Evolutionary conservation across 2,888 invertebrate genomes (phyloP), one percentile per base, ranked within the genome.

Genomic region (Yponomeuta cagnagella): DNA sequence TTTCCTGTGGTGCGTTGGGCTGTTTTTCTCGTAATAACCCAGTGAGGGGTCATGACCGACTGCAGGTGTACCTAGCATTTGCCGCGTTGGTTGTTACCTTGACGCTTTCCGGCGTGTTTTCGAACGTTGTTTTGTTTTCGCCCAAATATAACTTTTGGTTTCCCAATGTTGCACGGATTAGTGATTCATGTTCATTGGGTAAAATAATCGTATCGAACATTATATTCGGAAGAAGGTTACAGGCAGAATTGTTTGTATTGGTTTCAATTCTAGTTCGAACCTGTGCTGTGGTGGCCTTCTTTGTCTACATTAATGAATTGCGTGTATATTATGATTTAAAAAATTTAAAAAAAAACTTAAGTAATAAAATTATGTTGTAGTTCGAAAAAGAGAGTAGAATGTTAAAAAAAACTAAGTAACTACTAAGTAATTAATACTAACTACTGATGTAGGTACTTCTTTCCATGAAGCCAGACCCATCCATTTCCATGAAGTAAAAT

Each of bases 1-100:
- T 78, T 84, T 84, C 81, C 84, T 72, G 73, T 71, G 66, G 66
- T 63, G 43, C 58, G 67, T 70, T 37, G 33, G 67, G 58, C 31
- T 23, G 68, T 67, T 67, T 15, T 58, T 58, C 0, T 58, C 12
- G 15, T 58, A 58, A 58, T 67, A 68, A 66, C 30, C 48, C 48
- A 48, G 12, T 48, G 48, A 23, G 65, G 70, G 52, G 48, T 65
- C 65, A 48, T 8, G 8, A 43, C 65, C 8, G 30, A 15, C 48
- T 10, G 43, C 70, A 31, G 10, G 64, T 63, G 70, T 70, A 37
- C 10, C 37, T 63, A 52, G 15, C 15, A 58, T 58, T 58, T 58
- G 52, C 15, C 15, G 48, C 37, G 33, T 48, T 15, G 30, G 33
- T 52, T n/a, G 63, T 43, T 70, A 63, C 70, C 63, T 64, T 70